phyloP scores from a whole-genome alignment of 2,888 invertebrate species.

The Caenorhabditis afra region DNA sequence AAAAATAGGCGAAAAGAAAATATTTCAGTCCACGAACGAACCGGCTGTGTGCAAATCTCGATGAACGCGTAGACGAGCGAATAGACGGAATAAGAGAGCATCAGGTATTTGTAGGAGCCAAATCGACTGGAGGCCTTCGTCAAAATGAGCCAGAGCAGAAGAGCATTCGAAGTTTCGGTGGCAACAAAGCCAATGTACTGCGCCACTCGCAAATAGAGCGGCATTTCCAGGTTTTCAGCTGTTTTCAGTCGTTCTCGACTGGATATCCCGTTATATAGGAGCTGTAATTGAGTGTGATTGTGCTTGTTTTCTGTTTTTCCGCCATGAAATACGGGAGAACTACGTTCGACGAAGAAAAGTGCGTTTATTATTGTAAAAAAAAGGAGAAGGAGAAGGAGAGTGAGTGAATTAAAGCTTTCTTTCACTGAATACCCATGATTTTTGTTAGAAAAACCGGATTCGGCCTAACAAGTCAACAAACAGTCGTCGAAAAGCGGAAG shows the following conservation, averaged over 20 bases:
- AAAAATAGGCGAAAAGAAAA: no score
- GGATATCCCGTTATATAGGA: no score
- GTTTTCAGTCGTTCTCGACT: no score
- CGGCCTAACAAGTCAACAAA: slow-evolving; percentile 35
- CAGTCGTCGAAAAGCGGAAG: slow-evolving; percentile 45
- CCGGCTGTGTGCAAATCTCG: slow-evolving; percentile 31
- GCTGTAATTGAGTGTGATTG: no score
- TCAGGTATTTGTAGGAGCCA: slow-evolving; percentile 27
- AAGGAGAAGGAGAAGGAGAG: no score
- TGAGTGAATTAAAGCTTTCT: background rate
- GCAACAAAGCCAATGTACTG: slow-evolving; percentile 25
- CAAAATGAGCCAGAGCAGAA: slow-evolving; percentile 12
- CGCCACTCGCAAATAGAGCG: background rate
- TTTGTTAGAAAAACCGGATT: background rate
- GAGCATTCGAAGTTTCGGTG: slow-evolving; percentile 9
- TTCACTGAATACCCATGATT: background rate
- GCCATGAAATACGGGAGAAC: no score
- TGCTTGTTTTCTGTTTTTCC: no score
- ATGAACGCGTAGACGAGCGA: slow-evolving; percentile 18
- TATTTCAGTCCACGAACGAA: no score
- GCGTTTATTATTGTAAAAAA: no score
- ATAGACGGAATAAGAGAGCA: slow-evolving; percentile 25
- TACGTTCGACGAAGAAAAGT: no score
- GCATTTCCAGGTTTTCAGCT: background rate
- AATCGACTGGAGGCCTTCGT: slow-evolving; percentile 13